Evolutionary conservation across 2,888 invertebrate species (phyloP).

Genomic region (Acronicta psi): DNA sequence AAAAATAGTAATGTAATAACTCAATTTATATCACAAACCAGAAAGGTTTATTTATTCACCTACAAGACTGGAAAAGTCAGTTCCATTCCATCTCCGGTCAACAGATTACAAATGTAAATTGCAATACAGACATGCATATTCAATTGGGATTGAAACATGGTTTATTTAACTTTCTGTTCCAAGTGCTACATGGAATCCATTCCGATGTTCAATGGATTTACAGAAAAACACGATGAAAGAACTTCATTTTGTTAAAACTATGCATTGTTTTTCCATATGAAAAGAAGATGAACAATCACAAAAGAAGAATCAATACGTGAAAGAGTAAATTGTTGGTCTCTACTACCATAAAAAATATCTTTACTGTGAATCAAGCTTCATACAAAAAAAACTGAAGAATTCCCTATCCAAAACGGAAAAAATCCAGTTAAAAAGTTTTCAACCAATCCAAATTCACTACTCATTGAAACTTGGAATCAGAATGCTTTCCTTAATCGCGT

Average conservation of each 20-base stretch:
- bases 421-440: constrained; percentile 26
- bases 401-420: constrained; percentile 4
- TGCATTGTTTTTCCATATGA: not conserved
- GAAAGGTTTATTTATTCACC: not conserved
- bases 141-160: constrained; percentile 37
- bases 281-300: too few species aligned
- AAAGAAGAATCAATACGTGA: too few species aligned
- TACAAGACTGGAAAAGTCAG: constrained; percentile 6
- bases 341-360: too few species aligned
- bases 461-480: constrained; percentile 37
- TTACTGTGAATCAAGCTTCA: not conserved
- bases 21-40: not conserved
- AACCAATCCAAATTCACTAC: constrained; percentile 44
- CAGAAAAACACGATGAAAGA: constrained; percentile 12
- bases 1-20: not conserved
- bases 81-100: constrained; percentile 9
- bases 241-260: not conserved
- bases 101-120: constrained; percentile 43
- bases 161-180: constrained; percentile 42
- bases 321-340: too few species aligned
- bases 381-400: constrained; percentile 15
- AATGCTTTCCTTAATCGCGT: constrained; percentile 39
- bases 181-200: constrained; percentile 30
- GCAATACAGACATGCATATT: constrained; percentile 42
- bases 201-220: constrained; percentile 25